Evolutionary conservation across 2,797 vertebrate genomes (phyloP), one percentile per base, ranked within the genome.

Genomic region (Moxostoma hubbsi): DNA sequence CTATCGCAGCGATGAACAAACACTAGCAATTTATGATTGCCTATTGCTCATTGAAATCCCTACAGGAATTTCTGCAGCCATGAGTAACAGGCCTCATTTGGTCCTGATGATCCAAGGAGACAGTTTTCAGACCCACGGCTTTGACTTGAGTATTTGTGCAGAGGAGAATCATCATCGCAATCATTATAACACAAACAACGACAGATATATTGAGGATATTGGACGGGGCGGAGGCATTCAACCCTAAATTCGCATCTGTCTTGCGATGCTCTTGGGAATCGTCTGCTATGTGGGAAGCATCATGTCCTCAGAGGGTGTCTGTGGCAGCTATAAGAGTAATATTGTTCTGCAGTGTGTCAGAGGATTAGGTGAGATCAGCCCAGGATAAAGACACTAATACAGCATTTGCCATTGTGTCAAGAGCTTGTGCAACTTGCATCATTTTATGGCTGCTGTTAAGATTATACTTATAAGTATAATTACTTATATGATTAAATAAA

Each of bases 1-100:
- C 50, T 70, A 46, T 81, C 11, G 7, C 59, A 81, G 59, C 66
- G 11, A 71, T 10, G 6, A 51, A 55, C 15, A 69, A 63, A 50
- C 5, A 50, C 18, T 45, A n/a, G 2, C 47, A 24, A 57, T 63
- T 77, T 85, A 86, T 45, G 7, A 24, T 83, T 83, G 62, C 11
- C 61, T 68, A 64, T 82, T 78, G 83, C 81, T 89, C 87, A 85
- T 12, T 85, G 86, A 90, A 80, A 81, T 82, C 79, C 67, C 84
- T 84, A 78, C 70, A 63, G 86, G 89, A 90, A 89, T 89, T 88
- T 87, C 68, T 13, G 70, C 85, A 83, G 82, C 81, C 82, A 81
- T 90, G 81, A 76, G 80, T 84, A 81, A 85, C 86, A 91, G 86
- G 89, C 85, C 82, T 93, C 90, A 89, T 91, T 93, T 86, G 88